Evolutionary conservation across 2,113 vertebrate genomes (phyloP), one percentile per base, ranked within the genome.

Genomic region (Cyprinodon brontotheroides): DNA sequence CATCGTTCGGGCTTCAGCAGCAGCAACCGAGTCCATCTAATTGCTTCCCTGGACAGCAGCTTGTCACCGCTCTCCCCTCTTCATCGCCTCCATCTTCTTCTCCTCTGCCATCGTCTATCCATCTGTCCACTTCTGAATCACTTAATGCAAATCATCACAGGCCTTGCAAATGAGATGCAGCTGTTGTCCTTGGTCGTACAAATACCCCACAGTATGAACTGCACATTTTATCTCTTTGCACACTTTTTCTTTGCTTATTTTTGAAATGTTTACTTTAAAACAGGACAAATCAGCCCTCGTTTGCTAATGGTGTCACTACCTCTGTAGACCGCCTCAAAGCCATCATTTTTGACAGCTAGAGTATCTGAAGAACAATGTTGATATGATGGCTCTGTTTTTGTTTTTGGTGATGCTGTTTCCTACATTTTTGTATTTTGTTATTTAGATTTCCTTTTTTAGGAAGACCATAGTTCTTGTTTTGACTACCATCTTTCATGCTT

Each of bases 41-140:
- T 88, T 85, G 85, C 77, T 79, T 87, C 80, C 85, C 84, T 75
- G 89, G 89, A 91, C 80, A 76, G 82, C 77, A 87, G 78, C 81
- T 79, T 87, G 78, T 87, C 81, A 75, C 70, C 38, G 22, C 57
- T 67, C 39, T 68, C 67, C 62, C 20, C 47, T 43, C 62, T 50
- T 70, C 38, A 57, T 62, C 41, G 57, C 63, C 61, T 63, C 20
- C 62, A 66, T 45, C 64, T 60, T 62, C 36, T 22, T 3, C 59
- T 60, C 7, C 20, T 36, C 48, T 78, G 70, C 80, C 81, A 83
- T 87, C 90, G 78, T 89, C 82, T 76, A 85, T 84, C 86, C 86
- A 85, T 89, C 83, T 92, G 87, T 86, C 82, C 77, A 65, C 62
- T 60, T 64, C 63, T 86, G 85, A 89, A 83, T 89, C 83, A 85